Conservation (phyloP, 2,113 vertebrate species). For the Noturus placidus region DNA sequence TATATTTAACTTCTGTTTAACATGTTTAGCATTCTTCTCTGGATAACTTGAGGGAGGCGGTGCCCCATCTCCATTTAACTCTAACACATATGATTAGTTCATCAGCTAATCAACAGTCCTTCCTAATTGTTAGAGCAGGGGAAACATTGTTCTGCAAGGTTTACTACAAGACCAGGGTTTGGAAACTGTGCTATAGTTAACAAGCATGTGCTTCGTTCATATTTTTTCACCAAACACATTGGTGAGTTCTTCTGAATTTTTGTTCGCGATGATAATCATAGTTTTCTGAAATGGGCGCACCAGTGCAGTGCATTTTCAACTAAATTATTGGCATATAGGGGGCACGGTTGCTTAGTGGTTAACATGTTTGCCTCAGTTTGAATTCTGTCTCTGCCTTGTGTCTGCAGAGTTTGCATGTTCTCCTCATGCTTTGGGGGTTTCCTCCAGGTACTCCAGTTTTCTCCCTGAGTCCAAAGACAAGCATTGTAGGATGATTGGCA, state of each 20-base stretch:
- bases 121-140: not conserved
- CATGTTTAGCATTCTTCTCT: no score
- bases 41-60: no score
- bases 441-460: no score
- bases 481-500: no score
- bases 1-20: no score
- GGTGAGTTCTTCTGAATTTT: not conserved
- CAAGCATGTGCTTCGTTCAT: not conserved
- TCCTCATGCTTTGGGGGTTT: no score
- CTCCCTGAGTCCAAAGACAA: no score
- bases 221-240: not conserved
- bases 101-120: not conserved
- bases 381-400: no score
- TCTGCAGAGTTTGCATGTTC: no score
- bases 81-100: not conserved
- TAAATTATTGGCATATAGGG: not conserved
- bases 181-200: not conserved
- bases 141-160: not conserved
- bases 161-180: not conserved
- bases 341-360: no score
- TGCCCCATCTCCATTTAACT: not conserved
- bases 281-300: not conserved
- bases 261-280: not conserved
- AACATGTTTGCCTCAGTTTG: no score
- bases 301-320: not conserved